Evolutionary conservation across 2,888 invertebrate genomes (phyloP), one percentile per base, ranked within the genome.

Genomic region (Rambutsinella grinnellia): DNA sequence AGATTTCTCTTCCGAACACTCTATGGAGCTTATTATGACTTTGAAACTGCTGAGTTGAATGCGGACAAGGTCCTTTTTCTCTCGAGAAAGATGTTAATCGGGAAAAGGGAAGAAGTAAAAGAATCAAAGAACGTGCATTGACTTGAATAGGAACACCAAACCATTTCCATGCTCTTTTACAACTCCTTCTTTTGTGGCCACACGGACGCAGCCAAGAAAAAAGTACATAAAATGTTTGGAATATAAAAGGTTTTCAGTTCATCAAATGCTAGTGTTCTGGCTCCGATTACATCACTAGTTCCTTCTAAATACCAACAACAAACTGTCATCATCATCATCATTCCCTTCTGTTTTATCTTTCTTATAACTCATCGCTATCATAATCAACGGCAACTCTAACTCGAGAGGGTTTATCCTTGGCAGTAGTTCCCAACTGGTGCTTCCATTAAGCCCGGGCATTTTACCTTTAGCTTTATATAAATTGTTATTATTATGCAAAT

Each of bases 41-140:
- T n/a, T n/a, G n/a, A n/a, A n/a, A n/a, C n/a, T n/a, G n/a, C 36
- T 13, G 13, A 13, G 19, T 56, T 53, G 44, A 71, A 75, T 51
- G 61, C 74, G 67, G 67, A 53, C 67, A 75, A 67, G 67, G 74
- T 75, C 74, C 53, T 61, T 26, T 36, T 36, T 8, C 36, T 36
- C 13, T 23, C 8, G 10, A 10, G 15, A 54, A 54, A 54, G 8
- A 21, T 54, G 15, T 17, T 8, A 49, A n/a, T 54, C 21, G 54
- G 54, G 17, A 15, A 54, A 17, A 23, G 3, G 54, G 21, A 21
- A 21, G 15, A 54, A 8, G 23, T 19, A n/a, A 49, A 44, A 44
- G 13, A 44, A 44, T 44, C 44, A 8, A 8, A 44, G 44, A 44
- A 44, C 19, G 15, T 49, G 15, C 49, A 5, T 49, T 49, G 15